Evolutionary conservation across 1,140 invertebrate species (phyloP), one percentile per base, ranked within the genome.

Genomic region (Arion vulgaris): DNA sequence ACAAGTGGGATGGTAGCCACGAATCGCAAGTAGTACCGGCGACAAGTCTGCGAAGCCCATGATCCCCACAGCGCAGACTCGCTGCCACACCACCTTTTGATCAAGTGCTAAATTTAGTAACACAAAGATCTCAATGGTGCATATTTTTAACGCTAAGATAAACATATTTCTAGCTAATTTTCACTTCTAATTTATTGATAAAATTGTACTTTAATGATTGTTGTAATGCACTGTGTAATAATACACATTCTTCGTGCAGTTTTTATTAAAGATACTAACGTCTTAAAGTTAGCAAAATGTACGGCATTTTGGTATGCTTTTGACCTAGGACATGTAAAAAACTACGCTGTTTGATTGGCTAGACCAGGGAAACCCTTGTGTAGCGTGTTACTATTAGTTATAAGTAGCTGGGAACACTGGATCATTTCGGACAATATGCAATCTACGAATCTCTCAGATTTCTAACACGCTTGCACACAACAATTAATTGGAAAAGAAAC

Each of bases 41-140:
- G 83, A 32, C 36, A 66, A 77, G 38, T 49, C 79, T 68, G 72
- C 34, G 28, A 45, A 66, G 85, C 72, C 83, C 71, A 77, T 77
- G 77, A 75, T 72, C 79, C 71, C 80, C 39, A 83, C 69, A 45
- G 62, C 73, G 83, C 80, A 80, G 81, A 45, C 83, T 80, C 83
- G 79, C 83, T 62, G 62, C 75, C 76, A 81, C 83, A 77, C 81
- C 76, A 83, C 85, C 81, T 68, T 82, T 80, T 71, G 71, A 74
- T 81, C 69, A 72, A 68, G 76, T 45, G 53, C 85, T 86, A 86
- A 77, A 77, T 83, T 72, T 86, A 86, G 85, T 83, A 86, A 84
- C 83, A 83, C 75, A 26, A 36, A 51, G 39, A 80, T 32, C 78
- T 5, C 1, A 69, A 41, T 28, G 39, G 32, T 71, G 39, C 38